A percentile compares a stretch with the other conserved stretches of the same genome.
Conservation (phyloP, 2,113 vertebrate genomes). For the Sceloporus undulatus region DNA sequence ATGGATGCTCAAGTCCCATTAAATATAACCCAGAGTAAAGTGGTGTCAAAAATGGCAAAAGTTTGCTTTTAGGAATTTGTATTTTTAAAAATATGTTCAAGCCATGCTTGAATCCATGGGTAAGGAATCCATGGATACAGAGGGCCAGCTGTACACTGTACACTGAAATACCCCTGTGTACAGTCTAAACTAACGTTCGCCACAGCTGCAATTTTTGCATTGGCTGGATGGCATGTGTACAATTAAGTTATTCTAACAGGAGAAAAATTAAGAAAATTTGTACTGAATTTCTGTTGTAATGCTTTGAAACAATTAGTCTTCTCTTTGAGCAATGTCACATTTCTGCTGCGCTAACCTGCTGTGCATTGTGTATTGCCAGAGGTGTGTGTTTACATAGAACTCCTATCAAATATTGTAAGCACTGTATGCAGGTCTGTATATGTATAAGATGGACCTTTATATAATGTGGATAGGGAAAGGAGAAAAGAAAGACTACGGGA, state of each 20-base stretch:
- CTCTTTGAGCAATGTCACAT: neutral
- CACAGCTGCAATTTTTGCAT: slow-evolving; percentile 24
- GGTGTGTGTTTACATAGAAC: neutral
- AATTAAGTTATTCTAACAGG: neutral
- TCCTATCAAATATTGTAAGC: neutral
- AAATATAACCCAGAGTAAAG: too few species aligned
- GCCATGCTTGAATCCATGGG: too few species aligned
- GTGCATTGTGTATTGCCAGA: neutral
- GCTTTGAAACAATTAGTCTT: too few species aligned
- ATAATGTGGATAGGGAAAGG: neutral
- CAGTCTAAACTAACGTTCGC: neutral
- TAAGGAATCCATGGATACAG: too few species aligned
- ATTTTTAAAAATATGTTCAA: too few species aligned
- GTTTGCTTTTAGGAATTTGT: too few species aligned
- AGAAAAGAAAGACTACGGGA: neutral
- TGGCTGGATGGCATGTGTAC: neutral
- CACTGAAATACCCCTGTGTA: neutral
- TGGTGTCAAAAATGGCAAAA: too few species aligned
- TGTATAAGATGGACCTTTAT: neutral
- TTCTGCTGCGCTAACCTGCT: neutral
- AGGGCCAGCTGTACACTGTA: too few species aligned
- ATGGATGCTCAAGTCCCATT: too few species aligned
- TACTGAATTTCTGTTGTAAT: too few species aligned
- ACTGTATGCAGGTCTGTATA: too few species aligned
- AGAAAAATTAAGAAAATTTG: neutral